These are phyloP conservation scores for Melitaea cinxia DNA, from an alignment of 1,140 invertebrate species.

Conservation along the genomic window DNA sequence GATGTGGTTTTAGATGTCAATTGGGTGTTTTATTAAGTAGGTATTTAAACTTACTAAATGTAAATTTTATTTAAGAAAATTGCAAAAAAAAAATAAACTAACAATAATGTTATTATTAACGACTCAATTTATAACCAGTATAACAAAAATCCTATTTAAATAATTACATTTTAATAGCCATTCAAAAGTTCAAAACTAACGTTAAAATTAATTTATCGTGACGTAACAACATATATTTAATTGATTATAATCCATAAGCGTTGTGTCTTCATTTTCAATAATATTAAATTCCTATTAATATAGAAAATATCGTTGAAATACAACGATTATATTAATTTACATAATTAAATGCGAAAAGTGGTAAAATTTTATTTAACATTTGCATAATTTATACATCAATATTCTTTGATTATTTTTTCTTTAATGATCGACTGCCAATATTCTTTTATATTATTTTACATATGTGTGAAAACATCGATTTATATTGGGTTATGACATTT, in stretches of 20 bases:
- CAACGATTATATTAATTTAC: neutral
- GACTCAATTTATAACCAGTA: no score
- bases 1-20: no score
- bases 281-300: neutral
- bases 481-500: neutral
- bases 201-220: neutral
- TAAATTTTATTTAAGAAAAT: no score
- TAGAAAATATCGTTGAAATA: neutral
- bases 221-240: neutral
- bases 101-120: no score
- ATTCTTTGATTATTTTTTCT: neutral
- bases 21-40: no score
- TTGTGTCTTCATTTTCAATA: neutral
- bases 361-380: neutral
- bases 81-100: no score
- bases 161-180: no score
- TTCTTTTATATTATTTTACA: neutral
- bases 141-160: no score
- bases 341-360: neutral
- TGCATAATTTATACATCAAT: conserved; percentile 1
- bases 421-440: neutral
- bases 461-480: neutral
- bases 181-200: neutral
- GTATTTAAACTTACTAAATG: no score
- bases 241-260: neutral